Evolutionary conservation across 2,797 vertebrate species (phyloP).

Genomic region (Lutjanus argentimaculatus): DNA sequence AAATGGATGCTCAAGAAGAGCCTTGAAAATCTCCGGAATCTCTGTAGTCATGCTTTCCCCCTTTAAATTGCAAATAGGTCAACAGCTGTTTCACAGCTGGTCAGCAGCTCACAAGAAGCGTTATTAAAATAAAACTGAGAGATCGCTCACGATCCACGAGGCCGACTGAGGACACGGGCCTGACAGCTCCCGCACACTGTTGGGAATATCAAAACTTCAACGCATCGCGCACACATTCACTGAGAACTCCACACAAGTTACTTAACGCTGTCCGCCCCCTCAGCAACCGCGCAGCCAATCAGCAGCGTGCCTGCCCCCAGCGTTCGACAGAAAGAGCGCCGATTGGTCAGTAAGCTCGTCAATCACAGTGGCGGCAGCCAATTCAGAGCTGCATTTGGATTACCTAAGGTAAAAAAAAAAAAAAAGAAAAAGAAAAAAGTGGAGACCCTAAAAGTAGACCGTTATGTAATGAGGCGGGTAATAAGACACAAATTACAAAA

Average conservation of each 20-base stretch:
- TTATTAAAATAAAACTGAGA: not conserved
- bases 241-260: conserved; percentile 52
- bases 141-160: not conserved
- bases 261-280: conserved; percentile 55
- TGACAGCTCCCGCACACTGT: not conserved
- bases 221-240: not conserved
- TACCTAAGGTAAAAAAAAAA: conserved; percentile 60
- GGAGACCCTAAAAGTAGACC: not conserved
- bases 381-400: conserved; percentile 24
- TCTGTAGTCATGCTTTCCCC: conserved; percentile 82
- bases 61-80: not conserved
- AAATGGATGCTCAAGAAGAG: conserved; percentile 91
- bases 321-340: not conserved
- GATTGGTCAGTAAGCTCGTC: conserved; percentile 48
- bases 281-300: conserved; percentile 56
- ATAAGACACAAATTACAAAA: not conserved
- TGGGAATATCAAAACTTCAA: accelerated
- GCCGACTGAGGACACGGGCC: no score
- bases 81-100: not conserved
- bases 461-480: not conserved
- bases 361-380: conserved; percentile 33
- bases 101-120: not conserved
- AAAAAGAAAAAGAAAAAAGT: not conserved
- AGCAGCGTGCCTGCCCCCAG: accelerated
- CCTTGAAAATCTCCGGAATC: conserved; percentile 93